Evolutionary conservation across 2,888 invertebrate genomes (phyloP).

Genomic region (Schizotus pectinicornis): DNA sequence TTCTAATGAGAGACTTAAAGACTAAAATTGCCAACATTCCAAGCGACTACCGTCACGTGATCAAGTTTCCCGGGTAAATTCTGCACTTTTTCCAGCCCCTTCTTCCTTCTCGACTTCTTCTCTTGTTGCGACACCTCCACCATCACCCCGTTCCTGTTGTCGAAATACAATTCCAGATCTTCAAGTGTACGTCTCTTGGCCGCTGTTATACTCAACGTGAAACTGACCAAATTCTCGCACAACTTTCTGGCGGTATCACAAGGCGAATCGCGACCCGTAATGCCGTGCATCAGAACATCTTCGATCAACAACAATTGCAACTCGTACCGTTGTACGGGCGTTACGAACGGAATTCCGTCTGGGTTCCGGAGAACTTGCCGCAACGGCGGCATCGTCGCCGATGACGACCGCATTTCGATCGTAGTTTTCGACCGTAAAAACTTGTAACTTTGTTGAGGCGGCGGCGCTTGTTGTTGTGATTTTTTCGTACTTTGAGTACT

Average conservation of each 20-base stretch:
- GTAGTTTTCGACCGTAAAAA: constrained; percentile 58
- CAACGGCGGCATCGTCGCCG: constrained; percentile 32
- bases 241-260: constrained; percentile 69
- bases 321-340: constrained; percentile 77
- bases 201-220: constrained; percentile 79
- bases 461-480: constrained; percentile 22
- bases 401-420: constrained; percentile 46
- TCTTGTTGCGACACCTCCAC: constrained; percentile 68
- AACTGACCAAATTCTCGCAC: constrained; percentile 77
- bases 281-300: constrained; percentile 70
- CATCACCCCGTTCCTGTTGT: constrained; percentile 63
- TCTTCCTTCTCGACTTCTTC: constrained; percentile 70
- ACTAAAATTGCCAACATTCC: constrained; percentile 67
- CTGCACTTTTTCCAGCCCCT: constrained; percentile 73
- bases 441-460: constrained; percentile 38
- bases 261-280: constrained; percentile 63
- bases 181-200: constrained; percentile 83
- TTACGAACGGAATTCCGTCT: constrained; percentile 58
- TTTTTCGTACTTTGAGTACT: background rate
- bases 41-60: constrained; percentile 85
- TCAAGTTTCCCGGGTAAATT: constrained; percentile 85
- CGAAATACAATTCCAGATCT: constrained; percentile 78
- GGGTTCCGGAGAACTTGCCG: constrained; percentile 58
- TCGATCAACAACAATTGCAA: constrained; percentile 76
- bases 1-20: background rate